A percentile compares a stretch with the other conserved stretches of the same genome.
These are phyloP conservation scores for Lasioglossum leucozonium DNA, from an alignment of 2,888 invertebrate species.

Conservation along the genomic window DNA sequence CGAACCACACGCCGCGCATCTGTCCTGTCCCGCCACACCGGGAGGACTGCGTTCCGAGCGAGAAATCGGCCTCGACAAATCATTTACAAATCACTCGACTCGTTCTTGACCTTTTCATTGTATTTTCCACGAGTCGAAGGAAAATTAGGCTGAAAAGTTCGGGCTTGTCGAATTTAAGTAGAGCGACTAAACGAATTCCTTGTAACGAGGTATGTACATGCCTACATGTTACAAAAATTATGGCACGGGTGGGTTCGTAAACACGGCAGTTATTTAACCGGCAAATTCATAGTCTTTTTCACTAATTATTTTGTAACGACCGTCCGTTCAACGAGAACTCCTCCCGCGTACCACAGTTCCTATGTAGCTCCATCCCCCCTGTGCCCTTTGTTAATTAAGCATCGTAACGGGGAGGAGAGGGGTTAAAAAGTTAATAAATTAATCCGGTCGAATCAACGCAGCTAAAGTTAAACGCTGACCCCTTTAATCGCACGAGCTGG, in stretches of 20 bases:
- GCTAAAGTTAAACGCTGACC: conserved; percentile 49
- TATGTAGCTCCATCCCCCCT: not conserved
- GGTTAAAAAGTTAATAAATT: conserved; percentile 51
- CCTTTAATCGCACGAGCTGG: conserved; percentile 49
- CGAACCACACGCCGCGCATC: not conserved
- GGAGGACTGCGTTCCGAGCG: not conserved
- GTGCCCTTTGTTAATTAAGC: conserved; percentile 11
- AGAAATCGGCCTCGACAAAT: not conserved
- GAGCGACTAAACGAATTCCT: not conserved
- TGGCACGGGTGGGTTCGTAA: not conserved
- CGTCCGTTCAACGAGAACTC: not conserved
- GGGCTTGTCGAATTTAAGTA: not conserved
- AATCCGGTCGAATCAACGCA: conserved; percentile 55
- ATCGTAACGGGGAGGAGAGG: not conserved
- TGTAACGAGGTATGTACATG: not conserved
- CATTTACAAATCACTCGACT: no score
- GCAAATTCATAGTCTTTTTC: not conserved
- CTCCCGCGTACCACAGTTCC: not conserved
- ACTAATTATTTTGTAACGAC: not conserved
- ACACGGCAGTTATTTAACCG: not conserved
- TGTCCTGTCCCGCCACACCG: not conserved
- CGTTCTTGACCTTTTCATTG: not conserved
- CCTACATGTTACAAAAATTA: not conserved
- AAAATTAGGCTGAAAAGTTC: not conserved
- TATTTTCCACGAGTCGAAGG: not conserved